Conservation (phyloP, 2,113 vertebrate genomes). For the Cololabis saira region DNA sequence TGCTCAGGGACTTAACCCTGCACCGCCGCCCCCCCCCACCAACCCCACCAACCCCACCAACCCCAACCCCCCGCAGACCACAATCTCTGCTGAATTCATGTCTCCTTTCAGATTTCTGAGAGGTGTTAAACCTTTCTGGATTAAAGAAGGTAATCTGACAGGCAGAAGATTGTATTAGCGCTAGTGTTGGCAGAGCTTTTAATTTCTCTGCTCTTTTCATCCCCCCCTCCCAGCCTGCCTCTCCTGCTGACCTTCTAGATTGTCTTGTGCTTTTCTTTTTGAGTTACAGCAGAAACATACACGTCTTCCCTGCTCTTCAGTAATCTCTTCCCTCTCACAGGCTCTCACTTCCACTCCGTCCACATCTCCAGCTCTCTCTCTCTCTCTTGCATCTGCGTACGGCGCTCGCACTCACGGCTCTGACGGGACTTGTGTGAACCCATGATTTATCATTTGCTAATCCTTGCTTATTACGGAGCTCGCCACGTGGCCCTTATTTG, state of each 20-base stretch:
- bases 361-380: conserved; percentile 18
- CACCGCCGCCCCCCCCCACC: conserved; percentile 55
- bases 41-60: too few species aligned
- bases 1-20: conserved; percentile 69
- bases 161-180: conserved; percentile 83
- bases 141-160: conserved; percentile 85
- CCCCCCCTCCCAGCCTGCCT: conserved; percentile 53
- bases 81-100: conserved; percentile 80
- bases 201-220: conserved; percentile 70
- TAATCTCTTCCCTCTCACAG: conserved; percentile 26
- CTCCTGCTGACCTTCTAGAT: conserved; percentile 71
- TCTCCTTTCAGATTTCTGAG: conserved; percentile 81
- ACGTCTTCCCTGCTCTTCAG: conserved; percentile 52
- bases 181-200: conserved; percentile 81
- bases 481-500: conserved; percentile 77
- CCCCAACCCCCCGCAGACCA: conserved; percentile 59
- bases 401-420: conserved; percentile 52
- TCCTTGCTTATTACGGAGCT: conserved; percentile 78
- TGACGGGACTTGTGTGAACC: conserved; percentile 72
- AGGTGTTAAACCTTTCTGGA: conserved; percentile 83
- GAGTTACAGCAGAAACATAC: conserved; percentile 72
- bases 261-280: conserved; percentile 71
- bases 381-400: conserved; percentile 10
- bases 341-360: conserved; percentile 35
- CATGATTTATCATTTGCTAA: conserved; percentile 81